Percentiles rank a stretch among this genome's conserved stretches.
phyloP scores from a whole-genome alignment of 2,113 vertebrate genomes.

The Oxygymnocypris stewartii region DNA sequence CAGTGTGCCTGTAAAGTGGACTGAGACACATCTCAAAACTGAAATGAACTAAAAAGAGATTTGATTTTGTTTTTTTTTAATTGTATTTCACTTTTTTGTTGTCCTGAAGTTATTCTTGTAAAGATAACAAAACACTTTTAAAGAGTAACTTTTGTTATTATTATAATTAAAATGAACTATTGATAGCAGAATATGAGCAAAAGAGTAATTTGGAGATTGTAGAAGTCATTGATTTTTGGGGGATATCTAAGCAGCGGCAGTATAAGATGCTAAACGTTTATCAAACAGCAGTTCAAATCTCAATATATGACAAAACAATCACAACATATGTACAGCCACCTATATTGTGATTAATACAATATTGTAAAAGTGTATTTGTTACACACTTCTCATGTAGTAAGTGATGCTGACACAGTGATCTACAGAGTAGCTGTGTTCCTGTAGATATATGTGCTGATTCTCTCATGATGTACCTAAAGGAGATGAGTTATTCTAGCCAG shows the following conservation, averaged over 20 bases:
- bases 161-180: no score
- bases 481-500: not conserved
- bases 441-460: not conserved
- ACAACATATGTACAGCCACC: not conserved
- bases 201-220: not conserved
- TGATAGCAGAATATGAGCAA: no score
- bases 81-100: not conserved
- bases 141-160: no score
- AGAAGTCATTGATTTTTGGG: not conserved
- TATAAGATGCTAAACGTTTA: not conserved
- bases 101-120: no score
- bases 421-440: not conserved
- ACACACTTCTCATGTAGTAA: not conserved
- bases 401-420: not conserved
- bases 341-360: not conserved
- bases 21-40: not conserved
- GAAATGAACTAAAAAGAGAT: not conserved
- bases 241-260: not conserved
- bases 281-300: not conserved
- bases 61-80: not conserved
- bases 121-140: no score
- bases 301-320: not conserved
- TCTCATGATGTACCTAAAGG: constrained; percentile 5
- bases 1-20: not conserved
- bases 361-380: not conserved